Evolutionary conservation across 2,797 vertebrate genomes (phyloP).

Genomic region (Phyllotis vaccarum): DNA sequence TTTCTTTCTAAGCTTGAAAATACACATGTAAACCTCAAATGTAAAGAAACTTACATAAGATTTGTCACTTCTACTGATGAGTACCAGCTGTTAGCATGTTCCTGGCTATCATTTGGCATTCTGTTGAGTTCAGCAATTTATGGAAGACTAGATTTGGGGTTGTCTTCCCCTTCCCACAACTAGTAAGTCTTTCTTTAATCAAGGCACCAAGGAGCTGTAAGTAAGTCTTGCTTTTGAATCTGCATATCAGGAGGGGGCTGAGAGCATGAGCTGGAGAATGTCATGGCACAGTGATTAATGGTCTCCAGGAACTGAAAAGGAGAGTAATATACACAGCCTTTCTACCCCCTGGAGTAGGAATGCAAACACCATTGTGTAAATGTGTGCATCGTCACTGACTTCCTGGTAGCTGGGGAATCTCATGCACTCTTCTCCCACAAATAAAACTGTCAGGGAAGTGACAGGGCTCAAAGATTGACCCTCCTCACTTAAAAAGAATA

Average conservation of each 20-base stretch:
- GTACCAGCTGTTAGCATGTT: slow-evolving; percentile 44
- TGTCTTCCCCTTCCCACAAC: slow-evolving; percentile 77
- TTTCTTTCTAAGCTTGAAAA: slow-evolving; percentile 39
- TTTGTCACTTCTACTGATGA: slow-evolving; percentile 16
- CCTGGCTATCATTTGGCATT: slow-evolving; percentile 57
- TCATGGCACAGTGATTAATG: slow-evolving; percentile 93
- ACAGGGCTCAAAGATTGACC: slow-evolving; percentile 89
- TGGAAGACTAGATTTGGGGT: slow-evolving; percentile 58
- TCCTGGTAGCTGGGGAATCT: slow-evolving; percentile 92
- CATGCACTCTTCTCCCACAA: slow-evolving; percentile 90
- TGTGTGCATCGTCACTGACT: slow-evolving; percentile 88
- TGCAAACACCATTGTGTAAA: slow-evolving; percentile 91
- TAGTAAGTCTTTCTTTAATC: slow-evolving; percentile 87
- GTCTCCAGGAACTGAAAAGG: slow-evolving; percentile 87
- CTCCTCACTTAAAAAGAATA: slow-evolving; percentile 90
- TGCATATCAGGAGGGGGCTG: slow-evolving; percentile 89
- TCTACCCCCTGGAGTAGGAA: slow-evolving; percentile 91
- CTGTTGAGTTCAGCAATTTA: not conserved
- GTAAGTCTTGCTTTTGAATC: slow-evolving; percentile 85
- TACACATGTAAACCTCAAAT: not conserved
- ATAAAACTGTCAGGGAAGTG: slow-evolving; percentile 92
- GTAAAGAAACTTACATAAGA: slow-evolving; percentile 46
- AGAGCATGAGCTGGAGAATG: slow-evolving; percentile 88
- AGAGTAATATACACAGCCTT: slow-evolving; percentile 89
- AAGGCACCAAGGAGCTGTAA: slow-evolving; percentile 83